Base-by-base conservation (phyloP, 2,888 invertebrate genomes). In the Rosalia funebris region DNA sequence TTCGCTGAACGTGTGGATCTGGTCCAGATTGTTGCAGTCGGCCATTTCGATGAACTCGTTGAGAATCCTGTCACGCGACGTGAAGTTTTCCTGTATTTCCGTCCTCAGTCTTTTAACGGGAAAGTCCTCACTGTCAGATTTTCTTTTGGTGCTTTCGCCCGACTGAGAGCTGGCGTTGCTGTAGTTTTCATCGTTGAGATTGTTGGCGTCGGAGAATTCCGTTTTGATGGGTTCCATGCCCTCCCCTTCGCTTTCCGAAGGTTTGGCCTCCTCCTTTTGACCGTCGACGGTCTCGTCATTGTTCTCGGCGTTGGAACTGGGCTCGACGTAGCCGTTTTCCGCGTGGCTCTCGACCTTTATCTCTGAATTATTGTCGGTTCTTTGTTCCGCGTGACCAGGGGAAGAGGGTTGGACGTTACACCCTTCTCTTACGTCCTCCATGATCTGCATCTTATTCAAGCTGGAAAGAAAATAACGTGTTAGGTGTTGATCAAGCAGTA, bases 11-110 rank as follows among this genome's bases (percentile, higher is more conserved):
- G 85, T 84, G 61, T 87, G 86, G 71, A 87, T 85, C 66, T 87
- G 86, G 32, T 87, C 87, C 0, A 88, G 77, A 63, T 84, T 88
- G 68, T 85, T 85, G 60, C 86, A 86, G 0, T 88, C 85, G 0
- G 87, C 83, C 5, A 85, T 84, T 58, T 89, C 87, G 62, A 89
- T 87, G 76, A 86, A 89, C 62, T 89, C 88, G 66, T 82, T 84
- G 54, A 88, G 81, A 80, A 88, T 86, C 54, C 83, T 82, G 79
- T 88, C 86, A 74, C 88, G 85, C 44, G 85, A 62, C 9, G 67
- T 53, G 60, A 77, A 80, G 57, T 78, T 78, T 31, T 81, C 77
- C 52, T 80, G 75, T 2, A 81, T 72, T 45, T 79, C 77, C 1
- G 74, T 66, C 54, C 76, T 71, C 25, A 81, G 66, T 63, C 73